Evolutionary conservation across 2,888 invertebrate species (phyloP).

Genomic region (Scaptomyza tumidula): DNA sequence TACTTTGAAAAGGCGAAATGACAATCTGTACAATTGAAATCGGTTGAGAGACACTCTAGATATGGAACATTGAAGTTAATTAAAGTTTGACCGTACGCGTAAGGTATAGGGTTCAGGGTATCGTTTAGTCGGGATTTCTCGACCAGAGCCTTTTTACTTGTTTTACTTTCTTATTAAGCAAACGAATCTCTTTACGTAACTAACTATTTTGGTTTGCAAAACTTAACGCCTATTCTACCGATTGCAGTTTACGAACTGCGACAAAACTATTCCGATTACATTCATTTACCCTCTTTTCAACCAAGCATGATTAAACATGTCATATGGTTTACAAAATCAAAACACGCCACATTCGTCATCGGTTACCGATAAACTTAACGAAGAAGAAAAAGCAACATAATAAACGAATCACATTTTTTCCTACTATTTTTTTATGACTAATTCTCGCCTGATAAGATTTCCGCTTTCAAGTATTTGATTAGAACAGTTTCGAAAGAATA

Average conservation of each 20-base stretch:
- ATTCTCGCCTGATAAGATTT: conserved; percentile 37
- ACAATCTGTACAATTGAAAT: no score
- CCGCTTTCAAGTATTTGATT: neutral
- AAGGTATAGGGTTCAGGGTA: no score
- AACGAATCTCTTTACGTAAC: neutral
- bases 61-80: no score
- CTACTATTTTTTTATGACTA: conserved; percentile 53
- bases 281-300: neutral
- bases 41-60: no score
- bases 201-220: neutral
- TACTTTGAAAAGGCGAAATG: no score
- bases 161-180: neutral
- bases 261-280: no score
- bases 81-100: no score
- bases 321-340: neutral
- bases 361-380: conserved; percentile 1
- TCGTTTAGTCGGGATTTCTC: no score
- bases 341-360: conserved; percentile 42
- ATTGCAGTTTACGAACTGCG: neutral
- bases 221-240: neutral
- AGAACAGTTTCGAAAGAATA: neutral
- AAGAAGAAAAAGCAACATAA: conserved; percentile 15
- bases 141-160: no score
- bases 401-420: conserved; percentile 24
- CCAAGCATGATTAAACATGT: neutral